Percentiles rank a stretch among this genome's conserved stretches.
These are phyloP conservation scores for Heliconius ethilla DNA, from an alignment of 2,888 invertebrate genomes.

Conservation along the genomic window DNA sequence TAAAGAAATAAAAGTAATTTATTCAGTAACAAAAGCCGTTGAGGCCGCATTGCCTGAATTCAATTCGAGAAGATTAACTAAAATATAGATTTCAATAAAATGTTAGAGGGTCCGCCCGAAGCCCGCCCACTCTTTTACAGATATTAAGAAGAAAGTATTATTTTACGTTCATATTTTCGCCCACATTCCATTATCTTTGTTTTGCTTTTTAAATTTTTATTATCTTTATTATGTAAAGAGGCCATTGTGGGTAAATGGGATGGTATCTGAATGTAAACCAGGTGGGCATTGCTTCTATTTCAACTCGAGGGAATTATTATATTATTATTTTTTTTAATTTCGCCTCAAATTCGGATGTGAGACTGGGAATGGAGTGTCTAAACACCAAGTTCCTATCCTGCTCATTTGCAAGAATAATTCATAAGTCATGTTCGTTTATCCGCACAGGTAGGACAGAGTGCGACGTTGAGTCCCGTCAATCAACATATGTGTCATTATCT, in stretches of 20 bases:
- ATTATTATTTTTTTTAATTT: neutral
- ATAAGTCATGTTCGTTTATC: too few relatives aligned
- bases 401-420: too few relatives aligned
- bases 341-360: neutral
- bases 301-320: neutral
- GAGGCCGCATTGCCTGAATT: neutral
- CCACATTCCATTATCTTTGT: neutral
- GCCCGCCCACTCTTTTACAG: constrained; percentile 18
- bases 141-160: constrained; percentile 3
- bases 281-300: neutral
- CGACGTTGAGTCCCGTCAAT: too few relatives aligned
- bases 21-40: neutral
- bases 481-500: too few relatives aligned
- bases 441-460: too few relatives aligned
- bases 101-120: constrained; percentile 13
- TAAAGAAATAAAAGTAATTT: neutral
- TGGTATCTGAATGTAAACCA: neutral
- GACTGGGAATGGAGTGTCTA: neutral
- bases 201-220: neutral
- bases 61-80: constrained; percentile 6
- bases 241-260: neutral
- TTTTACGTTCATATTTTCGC: neutral
- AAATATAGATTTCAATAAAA: constrained; percentile 17
- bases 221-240: neutral
- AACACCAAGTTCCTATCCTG: neutral